Evolutionary conservation across 2,113 vertebrate genomes (phyloP).

Genomic region (Leucopternis melanops): DNA sequence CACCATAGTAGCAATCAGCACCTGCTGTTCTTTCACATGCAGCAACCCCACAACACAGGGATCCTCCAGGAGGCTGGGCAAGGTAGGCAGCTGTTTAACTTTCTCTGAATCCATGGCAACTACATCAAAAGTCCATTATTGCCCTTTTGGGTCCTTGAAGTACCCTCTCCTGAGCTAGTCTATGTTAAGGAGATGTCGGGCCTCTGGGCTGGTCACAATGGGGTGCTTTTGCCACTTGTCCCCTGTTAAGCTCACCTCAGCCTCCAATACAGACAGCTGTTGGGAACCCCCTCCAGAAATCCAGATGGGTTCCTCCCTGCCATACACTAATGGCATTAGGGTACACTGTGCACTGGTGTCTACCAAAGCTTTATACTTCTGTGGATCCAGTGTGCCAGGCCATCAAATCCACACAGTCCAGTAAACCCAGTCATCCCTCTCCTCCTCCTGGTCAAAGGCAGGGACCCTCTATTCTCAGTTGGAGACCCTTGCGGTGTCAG

Average conservation of each 20-base stretch:
- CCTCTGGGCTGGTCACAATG: background rate
- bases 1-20: accelerated
- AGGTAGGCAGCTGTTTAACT: background rate
- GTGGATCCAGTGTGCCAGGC: background rate
- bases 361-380: background rate
- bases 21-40: background rate
- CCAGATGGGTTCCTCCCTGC: background rate
- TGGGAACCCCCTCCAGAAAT: background rate
- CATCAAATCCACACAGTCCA: background rate
- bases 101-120: background rate
- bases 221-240: background rate
- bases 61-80: background rate
- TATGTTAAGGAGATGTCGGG: background rate
- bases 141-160: background rate
- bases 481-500: background rate
- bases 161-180: background rate
- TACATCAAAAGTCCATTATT: background rate
- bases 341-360: background rate
- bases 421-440: background rate
- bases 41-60: background rate
- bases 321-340: background rate
- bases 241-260: background rate
- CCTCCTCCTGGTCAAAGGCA: background rate
- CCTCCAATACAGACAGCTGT: background rate
- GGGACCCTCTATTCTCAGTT: background rate